Evolutionary conservation across 2,797 vertebrate species (phyloP).

Genomic region (Malacoraja senta): DNA sequence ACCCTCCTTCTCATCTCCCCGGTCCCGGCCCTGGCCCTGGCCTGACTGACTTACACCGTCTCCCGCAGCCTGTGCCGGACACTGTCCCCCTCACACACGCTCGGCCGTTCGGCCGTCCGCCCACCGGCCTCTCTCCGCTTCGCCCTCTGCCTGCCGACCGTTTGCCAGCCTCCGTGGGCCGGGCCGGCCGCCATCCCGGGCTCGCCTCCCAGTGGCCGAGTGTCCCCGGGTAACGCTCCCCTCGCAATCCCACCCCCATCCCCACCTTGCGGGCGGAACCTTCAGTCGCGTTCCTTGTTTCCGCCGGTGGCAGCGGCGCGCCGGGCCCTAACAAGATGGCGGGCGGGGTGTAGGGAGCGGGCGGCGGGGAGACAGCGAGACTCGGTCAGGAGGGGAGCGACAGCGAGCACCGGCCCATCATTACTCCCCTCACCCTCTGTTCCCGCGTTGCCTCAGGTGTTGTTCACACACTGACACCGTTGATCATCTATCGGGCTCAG

Average conservation of each 20-base stretch:
- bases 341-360: background rate
- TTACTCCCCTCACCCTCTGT: too few species aligned
- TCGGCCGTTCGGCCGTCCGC: background rate
- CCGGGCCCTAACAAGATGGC: background rate
- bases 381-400: too few species aligned
- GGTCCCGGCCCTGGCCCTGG: too few species aligned
- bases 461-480: too few species aligned
- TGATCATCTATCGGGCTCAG: too few species aligned
- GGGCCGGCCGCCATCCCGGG: background rate
- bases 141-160: conserved; percentile 56
- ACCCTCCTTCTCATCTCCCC: too few species aligned
- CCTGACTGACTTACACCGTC: conserved; percentile 50
- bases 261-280: background rate
- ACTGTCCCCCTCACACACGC: conserved; percentile 43
- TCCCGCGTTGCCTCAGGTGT: too few species aligned
- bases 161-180: conserved; percentile 55
- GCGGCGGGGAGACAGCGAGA: too few species aligned
- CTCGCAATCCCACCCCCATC: conserved; percentile 51
- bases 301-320: background rate
- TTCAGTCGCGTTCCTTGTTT: background rate
- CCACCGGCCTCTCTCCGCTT: conserved; percentile 40
- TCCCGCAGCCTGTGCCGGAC: conserved; percentile 52
- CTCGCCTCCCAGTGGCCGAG: too few species aligned
- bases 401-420: too few species aligned
- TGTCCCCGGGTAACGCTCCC: conserved; percentile 36